A percentile compares a stretch with the other conserved stretches of the same genome.
Conservation (phyloP, 2,797 vertebrate species). For the Gila robusta region DNA sequence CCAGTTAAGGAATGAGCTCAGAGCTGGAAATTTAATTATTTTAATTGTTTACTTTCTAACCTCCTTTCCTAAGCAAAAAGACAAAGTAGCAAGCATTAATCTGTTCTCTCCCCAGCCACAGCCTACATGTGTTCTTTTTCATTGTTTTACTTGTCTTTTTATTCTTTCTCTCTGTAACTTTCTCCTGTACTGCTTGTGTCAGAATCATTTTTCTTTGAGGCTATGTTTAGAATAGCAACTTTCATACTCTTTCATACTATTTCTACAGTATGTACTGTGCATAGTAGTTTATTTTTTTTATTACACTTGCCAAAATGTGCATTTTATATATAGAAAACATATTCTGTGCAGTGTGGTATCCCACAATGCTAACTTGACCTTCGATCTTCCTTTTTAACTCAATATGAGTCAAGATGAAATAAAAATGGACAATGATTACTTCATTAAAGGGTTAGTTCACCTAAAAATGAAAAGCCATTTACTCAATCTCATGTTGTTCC, state of each 20-base stretch:
- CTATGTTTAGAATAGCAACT: slow-evolving; percentile 6
- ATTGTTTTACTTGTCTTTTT: slow-evolving; percentile 3
- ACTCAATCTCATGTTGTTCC: not conserved
- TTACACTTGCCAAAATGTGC: not conserved
- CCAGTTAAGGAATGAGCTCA: slow-evolving; percentile 64
- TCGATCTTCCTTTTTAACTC: too few species aligned
- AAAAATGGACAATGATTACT: not conserved
- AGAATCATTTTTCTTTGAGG: not conserved
- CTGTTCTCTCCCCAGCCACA: slow-evolving; percentile 47
- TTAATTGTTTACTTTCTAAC: slow-evolving; percentile 70
- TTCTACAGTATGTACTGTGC: not conserved
- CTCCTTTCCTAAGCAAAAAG: slow-evolving; percentile 66
- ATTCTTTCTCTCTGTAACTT: not conserved
- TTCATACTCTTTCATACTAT: not conserved
- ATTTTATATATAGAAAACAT: not conserved
- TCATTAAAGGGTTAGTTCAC: not conserved
- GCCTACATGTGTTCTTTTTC: slow-evolving; percentile 24
- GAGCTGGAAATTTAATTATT: slow-evolving; percentile 73
- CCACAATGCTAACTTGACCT: not conserved
- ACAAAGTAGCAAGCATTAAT: slow-evolving; percentile 62
- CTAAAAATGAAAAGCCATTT: not conserved
- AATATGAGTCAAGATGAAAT: not conserved
- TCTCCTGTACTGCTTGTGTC: not conserved
- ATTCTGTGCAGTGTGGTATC: not conserved
- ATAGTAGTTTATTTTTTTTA: not conserved